phyloP scores from a whole-genome alignment of 2,797 vertebrate species.

The Sarcophilus harrisii region DNA sequence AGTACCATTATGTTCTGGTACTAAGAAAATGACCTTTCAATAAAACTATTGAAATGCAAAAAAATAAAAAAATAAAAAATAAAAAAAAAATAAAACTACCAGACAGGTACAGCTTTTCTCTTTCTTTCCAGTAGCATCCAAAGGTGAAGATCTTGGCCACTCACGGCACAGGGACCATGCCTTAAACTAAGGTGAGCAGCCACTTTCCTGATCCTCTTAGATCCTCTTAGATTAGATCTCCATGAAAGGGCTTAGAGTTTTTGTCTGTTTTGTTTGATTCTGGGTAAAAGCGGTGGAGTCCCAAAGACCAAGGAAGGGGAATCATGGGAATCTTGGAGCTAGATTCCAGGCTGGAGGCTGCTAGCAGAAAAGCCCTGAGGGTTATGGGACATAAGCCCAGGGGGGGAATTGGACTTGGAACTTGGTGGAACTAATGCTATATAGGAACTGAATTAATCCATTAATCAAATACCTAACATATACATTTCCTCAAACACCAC shows the following conservation, averaged over 20 bases:
- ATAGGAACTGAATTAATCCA: background rate
- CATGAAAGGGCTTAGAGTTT: background rate
- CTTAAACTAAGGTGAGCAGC: background rate
- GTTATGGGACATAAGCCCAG: background rate
- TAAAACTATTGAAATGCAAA: constrained; percentile 94
- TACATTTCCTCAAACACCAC: background rate
- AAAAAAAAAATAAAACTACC: too few relatives aligned
- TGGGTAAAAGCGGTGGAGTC: background rate
- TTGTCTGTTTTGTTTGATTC: background rate
- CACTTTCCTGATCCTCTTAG: background rate
- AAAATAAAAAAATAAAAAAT: too few relatives aligned
- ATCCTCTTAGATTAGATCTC: background rate
- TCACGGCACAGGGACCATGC: background rate
- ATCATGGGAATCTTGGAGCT: background rate
- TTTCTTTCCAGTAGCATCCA: background rate
- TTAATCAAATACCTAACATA: background rate
- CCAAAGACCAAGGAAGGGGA: background rate
- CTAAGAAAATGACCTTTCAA: constrained; percentile 90
- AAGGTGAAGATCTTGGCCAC: background rate
- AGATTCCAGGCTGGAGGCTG: background rate
- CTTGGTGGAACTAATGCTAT: background rate
- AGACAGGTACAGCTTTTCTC: background rate
- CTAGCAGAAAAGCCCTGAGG: background rate
- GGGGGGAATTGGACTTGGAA: too few relatives aligned
- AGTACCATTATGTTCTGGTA: constrained; percentile 63